Conservation (phyloP, 1,140 invertebrate species). For the Coboldia fuscipes region DNA sequence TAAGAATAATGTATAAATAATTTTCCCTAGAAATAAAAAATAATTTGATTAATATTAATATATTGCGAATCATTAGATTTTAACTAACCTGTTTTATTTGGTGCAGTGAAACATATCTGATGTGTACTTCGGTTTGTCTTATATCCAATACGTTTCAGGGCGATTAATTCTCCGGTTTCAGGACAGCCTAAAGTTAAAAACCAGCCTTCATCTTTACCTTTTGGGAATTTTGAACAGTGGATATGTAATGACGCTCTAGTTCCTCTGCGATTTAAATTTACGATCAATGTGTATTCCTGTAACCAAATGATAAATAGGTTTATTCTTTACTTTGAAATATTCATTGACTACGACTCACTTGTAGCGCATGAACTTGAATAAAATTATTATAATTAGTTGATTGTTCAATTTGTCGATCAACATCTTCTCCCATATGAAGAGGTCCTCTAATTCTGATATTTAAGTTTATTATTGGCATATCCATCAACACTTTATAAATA, state of each 20-base stretch:
- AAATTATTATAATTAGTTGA: conserved; percentile 21
- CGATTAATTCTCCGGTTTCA: conserved; percentile 51
- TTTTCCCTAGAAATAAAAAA: conserved; percentile 33
- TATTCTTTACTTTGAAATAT: conserved; percentile 1
- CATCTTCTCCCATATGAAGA: conserved; percentile 26
- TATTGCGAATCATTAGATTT: conserved; percentile 2
- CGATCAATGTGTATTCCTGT: conserved; percentile 45
- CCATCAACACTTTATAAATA: conserved; percentile 30
- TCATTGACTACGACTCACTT: conserved; percentile 15
- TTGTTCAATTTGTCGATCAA: conserved; percentile 21
- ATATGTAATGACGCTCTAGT: conserved; percentile 31
- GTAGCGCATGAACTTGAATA: conserved; percentile 37
- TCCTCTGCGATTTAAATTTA: conserved; percentile 29
- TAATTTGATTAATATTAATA: conserved; percentile 6
- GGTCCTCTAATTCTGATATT: conserved; percentile 28
- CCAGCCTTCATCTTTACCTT: conserved; percentile 91
- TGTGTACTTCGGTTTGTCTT: conserved; percentile 22
- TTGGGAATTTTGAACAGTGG: conserved; percentile 66
- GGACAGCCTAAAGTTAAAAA: conserved; percentile 65
- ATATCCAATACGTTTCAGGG: conserved; percentile 53
- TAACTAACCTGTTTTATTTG: conserved; percentile 11
- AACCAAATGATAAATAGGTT: conserved; percentile 4
- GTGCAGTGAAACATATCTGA: conserved; percentile 20
- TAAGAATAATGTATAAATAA: conserved; percentile 63
- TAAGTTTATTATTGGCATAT: conserved; percentile 36